phyloP scores from a whole-genome alignment of 2,888 invertebrate genomes.

The Drosophila mercatorum region DNA sequence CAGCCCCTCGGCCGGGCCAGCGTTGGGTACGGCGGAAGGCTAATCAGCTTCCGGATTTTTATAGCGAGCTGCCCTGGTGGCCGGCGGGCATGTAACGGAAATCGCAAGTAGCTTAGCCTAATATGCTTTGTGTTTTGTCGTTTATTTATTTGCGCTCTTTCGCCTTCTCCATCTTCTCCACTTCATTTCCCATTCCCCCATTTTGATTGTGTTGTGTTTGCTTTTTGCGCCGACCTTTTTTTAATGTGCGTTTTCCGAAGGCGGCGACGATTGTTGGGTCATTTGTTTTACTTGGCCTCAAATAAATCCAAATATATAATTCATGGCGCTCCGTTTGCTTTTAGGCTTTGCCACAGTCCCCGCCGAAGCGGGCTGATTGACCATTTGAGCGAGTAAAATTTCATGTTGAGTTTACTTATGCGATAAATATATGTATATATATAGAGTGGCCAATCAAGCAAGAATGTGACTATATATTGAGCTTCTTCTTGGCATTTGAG shows the following conservation, averaged over 20 bases:
- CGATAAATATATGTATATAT: constrained; percentile 26
- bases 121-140: constrained; percentile 77
- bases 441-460: neutral
- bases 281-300: constrained; percentile 79
- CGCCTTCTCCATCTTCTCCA: constrained; percentile 43
- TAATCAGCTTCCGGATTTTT: constrained; percentile 78
- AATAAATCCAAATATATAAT: constrained; percentile 80
- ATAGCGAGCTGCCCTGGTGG: constrained; percentile 44
- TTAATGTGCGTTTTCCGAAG: constrained; percentile 44
- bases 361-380: constrained; percentile 29
- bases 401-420: constrained; percentile 24
- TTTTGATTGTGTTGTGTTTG: constrained; percentile 13
- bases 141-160: constrained; percentile 76
- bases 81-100: constrained; percentile 71
- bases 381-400: constrained; percentile 32
- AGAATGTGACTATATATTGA: no score
- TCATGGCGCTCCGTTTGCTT: constrained; percentile 65
- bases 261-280: constrained; percentile 59
- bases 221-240: constrained; percentile 34
- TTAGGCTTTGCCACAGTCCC: constrained; percentile 38
- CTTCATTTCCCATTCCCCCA: constrained; percentile 9
- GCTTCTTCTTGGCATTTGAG: no score
- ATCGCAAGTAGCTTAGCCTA: constrained; percentile 80
- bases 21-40: constrained; percentile 31
- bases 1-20: neutral